Evolutionary conservation across 2,113 vertebrate species (phyloP), one percentile per base, ranked within the genome.

Genomic region (Erpornis zantholeuca): DNA sequence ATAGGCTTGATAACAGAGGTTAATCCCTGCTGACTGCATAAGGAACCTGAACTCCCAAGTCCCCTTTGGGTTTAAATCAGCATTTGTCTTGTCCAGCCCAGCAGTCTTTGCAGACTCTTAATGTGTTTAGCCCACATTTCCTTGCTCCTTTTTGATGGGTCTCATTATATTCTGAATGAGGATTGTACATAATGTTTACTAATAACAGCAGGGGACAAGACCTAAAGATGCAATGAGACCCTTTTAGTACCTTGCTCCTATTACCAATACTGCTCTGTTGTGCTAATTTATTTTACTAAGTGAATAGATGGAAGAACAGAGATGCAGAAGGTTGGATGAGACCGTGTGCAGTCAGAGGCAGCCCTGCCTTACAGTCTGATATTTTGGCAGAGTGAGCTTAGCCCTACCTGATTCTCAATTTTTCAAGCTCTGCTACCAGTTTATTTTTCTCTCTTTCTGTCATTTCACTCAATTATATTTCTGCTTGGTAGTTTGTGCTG

Each of bases 401-500:
- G 42, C 36, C 10, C 42, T 75, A 47, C 27, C 97, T 97, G 40
- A 50, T 22, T 88, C 85, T 91, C 87, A 98, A 42, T 50, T 95
- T 95, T 91, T 97, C 86, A 53, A 98, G 83, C 49, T 98, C 93
- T 59, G 94, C 65, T 57, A 70, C 88, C 52, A 98, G 82, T 17
- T 97, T 96, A 31, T 97, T 96, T 73, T 90, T 98, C 97, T 40
- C 36, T 96, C 44, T 33, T 36, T 97, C 92, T 73, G 95, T 98
- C 28, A 89, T 50, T 53, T 93, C n/a, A n/a, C 98, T 98, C 42
- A 97, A 70, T 68, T 92, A 95, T 60, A 15, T 82, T 45, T 98
- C 97, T 31, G 31, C 68, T 69, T 98, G 87, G 40, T 96, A 98
- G 70, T 97, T 96, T 97, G 96, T 70, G 98, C 52, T 3, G 96